Evolutionary conservation across 2,888 invertebrate genomes (phyloP), one percentile per base, ranked within the genome.

Genomic region (Torymus auratus): DNA sequence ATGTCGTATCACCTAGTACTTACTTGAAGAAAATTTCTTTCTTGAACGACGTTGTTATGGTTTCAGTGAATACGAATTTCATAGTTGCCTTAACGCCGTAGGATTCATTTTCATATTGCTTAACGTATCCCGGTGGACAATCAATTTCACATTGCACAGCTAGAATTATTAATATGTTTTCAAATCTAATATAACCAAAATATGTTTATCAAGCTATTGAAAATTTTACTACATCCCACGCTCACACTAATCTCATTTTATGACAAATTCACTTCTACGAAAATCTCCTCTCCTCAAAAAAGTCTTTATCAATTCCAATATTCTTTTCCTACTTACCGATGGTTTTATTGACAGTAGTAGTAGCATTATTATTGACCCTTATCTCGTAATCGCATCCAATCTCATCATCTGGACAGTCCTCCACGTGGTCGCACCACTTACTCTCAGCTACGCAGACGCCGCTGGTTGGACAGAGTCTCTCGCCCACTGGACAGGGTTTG

Each of bases 401-500:
- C 91, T 97, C 97, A 88, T 97, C 97, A 87, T 97, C 96, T 0
- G 95, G 94, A 86, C 97, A 97, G 89, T 97, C 95, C 83, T 94
- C 93, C 0, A 96, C 91, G 0, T 96, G 96, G 88, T 97, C 94
- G 88, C 97, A 97, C 96, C 97, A 97, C 13, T 93, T 91, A 0
- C 92, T 91, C 58, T 93, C 92, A 0, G 94, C 92, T 15, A 97
- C 93, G 86, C 97, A 97, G 71, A 94, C 92, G 80, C 94, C 94
- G 88, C 94, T 95, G 0, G 95, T 95, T 1, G 94, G 94, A 85
- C 97, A 97, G 28, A 95, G 91, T 62, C 91, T 92, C 15, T 94
- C 93, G 20, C 93, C 93, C n/a, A 89, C 87, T 0, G 94, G 93
- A 85, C 97, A 97, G 0, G 94, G 94, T 86, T 94, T 93, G 89